Percentiles rank a stretch among this genome's conserved stretches.
Conservation (phyloP, 2,797 vertebrate genomes). For the Sebastes wilsoni region DNA sequence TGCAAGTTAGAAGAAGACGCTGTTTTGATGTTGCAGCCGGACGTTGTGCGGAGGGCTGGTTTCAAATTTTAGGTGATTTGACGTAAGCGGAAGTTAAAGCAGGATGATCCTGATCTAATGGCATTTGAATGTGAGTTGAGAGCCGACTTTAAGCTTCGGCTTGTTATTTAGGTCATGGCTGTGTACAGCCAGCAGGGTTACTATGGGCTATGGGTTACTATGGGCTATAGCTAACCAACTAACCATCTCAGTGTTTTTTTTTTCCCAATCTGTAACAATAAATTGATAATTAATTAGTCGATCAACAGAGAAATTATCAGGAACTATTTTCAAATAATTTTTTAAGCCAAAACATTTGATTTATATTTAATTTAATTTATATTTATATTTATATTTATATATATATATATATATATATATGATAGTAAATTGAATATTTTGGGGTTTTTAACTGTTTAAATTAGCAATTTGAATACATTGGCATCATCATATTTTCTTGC, state of each 20-base stretch:
- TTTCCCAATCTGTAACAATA: background rate
- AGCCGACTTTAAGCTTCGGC: slow-evolving; percentile 71
- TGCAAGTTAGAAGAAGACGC: background rate
- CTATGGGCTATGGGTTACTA: slow-evolving; percentile 59
- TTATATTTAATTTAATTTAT: background rate
- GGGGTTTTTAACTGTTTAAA: background rate
- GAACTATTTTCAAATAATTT: background rate
- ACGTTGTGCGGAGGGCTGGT: background rate
- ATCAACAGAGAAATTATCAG: background rate
- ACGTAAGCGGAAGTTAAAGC: slow-evolving; percentile 68
- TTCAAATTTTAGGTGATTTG: slow-evolving; percentile 51
- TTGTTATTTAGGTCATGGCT: slow-evolving; percentile 77
- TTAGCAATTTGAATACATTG: background rate
- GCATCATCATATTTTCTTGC: background rate
- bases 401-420: too few species aligned
- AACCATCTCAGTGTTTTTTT: background rate
- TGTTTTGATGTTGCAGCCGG: background rate
- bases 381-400: background rate
- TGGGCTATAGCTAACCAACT: slow-evolving; percentile 49
- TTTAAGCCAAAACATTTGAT: background rate
- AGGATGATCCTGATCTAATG: slow-evolving; percentile 77
- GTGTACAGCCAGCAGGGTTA: slow-evolving; percentile 54
- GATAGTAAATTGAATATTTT: background rate
- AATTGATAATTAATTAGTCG: background rate
- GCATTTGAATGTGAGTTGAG: slow-evolving; percentile 72